phyloP scores from a whole-genome alignment of 92 coral and sea anemone genomes.

The Paramuricea clavata region DNA sequence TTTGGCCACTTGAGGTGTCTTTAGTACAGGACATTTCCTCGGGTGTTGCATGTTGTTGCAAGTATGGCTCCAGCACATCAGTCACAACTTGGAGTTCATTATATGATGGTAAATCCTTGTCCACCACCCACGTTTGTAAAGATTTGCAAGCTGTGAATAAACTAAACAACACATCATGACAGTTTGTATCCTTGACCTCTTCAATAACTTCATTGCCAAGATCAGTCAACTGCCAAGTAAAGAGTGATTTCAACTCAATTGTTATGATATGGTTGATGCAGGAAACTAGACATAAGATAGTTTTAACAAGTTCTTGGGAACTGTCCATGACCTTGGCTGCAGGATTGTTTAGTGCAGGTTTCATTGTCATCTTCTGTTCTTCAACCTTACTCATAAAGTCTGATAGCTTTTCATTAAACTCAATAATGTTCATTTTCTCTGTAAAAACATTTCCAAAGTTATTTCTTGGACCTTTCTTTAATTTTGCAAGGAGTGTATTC shows the following conservation, averaged over 20 bases:
- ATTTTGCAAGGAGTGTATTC: background rate
- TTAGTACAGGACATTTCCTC: background rate
- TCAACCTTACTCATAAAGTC: background rate
- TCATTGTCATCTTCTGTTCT: background rate
- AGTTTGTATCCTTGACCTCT: background rate
- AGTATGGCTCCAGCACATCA: slow-evolving; percentile 9
- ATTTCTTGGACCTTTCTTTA: background rate
- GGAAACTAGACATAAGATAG: background rate
- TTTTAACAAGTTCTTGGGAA: background rate
- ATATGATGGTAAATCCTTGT: background rate
- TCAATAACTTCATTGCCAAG: background rate
- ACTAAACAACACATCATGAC: slow-evolving; percentile 5
- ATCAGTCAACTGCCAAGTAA: background rate
- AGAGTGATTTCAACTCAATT: background rate
- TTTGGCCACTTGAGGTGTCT: background rate
- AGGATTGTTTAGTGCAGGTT: background rate
- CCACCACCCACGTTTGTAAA: slow-evolving; percentile 3
- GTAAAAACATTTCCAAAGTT: background rate
- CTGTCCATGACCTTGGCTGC: background rate
- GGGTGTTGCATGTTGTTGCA: background rate
- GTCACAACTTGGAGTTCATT: background rate
- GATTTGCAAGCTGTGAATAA: slow-evolving; percentile 13
- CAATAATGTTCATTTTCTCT: slow-evolving; percentile 30
- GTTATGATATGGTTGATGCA: slow-evolving; percentile 3
- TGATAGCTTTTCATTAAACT: background rate